Evolutionary conservation across 2,113 vertebrate genomes (phyloP), one percentile per base, ranked within the genome.

Genomic region (Cebus imitator): DNA sequence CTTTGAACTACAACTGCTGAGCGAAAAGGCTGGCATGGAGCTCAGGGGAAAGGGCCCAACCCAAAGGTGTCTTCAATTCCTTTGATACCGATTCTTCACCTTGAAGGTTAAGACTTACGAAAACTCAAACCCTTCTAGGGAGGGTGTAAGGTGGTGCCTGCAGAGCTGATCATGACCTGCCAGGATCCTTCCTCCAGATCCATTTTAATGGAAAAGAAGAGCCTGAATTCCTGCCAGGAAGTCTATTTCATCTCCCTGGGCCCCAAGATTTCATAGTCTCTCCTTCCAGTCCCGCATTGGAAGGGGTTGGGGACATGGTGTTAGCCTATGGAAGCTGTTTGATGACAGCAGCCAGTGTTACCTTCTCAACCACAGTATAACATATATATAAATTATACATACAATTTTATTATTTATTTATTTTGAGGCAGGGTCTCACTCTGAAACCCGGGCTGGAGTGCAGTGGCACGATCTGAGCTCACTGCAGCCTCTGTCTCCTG

Each of bases 191-290:
- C 9, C 68, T 17, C 4, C 70, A 55, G 40, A 8, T 30, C 7
- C 45, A 45, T n/a, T 52, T 30, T 23, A 45, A 43, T 8, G 84
- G 84, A 23, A 23, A 35, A 81, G 55, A 58, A 14, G 17, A 57
- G 61, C 5, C 0, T 2, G 50, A 32, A 3, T 9, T 64, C 70
- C 64, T 0, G 0, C 45, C 52, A 64, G 52, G 61, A 21, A 5
- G 12, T 66, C 82, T 16, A 4, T 35, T 27, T 82, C 61, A 37
- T 55, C 79, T 90, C 32, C 45, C 13, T 7, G 17, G 70, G 40
- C n/a, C 14, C 87, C 18, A 76, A 40, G 1, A 9, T 3, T 32
- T 48, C 21, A 1, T 23, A 25, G 27, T 11, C 78, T 78, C 50
- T 43, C 58, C 27, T 14, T 16, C 17, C 18, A 7, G 5, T 8